Conservation (phyloP, 2,888 invertebrate genomes). For the Lasioglossum morio region DNA sequence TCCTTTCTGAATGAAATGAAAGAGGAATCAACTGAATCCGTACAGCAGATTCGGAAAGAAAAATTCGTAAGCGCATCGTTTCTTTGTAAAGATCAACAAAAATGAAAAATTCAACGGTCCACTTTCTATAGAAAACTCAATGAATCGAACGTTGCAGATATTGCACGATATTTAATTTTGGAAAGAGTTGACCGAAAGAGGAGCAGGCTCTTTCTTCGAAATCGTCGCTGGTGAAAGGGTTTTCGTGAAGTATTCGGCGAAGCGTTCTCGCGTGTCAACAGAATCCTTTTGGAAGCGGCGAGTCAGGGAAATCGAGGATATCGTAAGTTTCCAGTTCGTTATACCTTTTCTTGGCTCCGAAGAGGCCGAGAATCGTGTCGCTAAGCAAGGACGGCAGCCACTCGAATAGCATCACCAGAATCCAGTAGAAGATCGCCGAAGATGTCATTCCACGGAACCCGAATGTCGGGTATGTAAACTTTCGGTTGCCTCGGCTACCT, state of each 20-base stretch:
- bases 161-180: background rate
- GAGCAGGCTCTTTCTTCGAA: background rate
- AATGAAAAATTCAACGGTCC: background rate
- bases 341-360: slow-evolving; percentile 76
- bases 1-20: too few relatives aligned
- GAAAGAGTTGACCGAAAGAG: background rate
- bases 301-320: background rate
- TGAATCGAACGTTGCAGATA: background rate
- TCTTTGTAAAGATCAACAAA: background rate
- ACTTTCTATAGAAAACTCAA: background rate
- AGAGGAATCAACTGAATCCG: background rate
- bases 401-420: slow-evolving; percentile 76
- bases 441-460: slow-evolving; percentile 78
- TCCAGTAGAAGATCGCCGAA: slow-evolving; percentile 70
- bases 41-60: background rate
- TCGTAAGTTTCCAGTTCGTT: slow-evolving; percentile 40
- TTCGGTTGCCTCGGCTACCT: slow-evolving; percentile 69
- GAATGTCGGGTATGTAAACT: slow-evolving; percentile 79
- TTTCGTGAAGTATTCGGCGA: background rate
- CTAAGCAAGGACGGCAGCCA: slow-evolving; percentile 79
- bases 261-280: background rate
- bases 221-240: background rate
- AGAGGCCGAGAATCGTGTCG: slow-evolving; percentile 70
- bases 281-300: background rate
- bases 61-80: background rate